Evolutionary conservation across 2,888 invertebrate species (phyloP).

Genomic region (Pollenia angustigena): DNA sequence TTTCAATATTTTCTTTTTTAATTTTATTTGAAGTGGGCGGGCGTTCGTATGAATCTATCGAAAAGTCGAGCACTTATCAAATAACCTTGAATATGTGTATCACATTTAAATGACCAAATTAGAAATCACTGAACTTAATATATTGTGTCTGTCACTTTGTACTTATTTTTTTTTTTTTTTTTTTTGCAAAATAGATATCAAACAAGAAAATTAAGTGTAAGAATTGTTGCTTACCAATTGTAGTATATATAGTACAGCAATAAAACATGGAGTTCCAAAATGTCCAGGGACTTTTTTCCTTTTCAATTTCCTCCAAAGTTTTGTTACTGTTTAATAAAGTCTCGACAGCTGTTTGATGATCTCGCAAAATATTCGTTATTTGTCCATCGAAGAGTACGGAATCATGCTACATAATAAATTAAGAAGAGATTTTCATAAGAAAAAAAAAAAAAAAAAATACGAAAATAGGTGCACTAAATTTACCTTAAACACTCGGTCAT

Average conservation of each 20-base stretch:
- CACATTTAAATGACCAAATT: conserved; percentile 9
- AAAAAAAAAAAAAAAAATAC: background rate
- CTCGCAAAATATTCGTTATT: conserved; percentile 84
- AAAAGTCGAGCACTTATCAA: conserved; percentile 29
- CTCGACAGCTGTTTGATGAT: conserved; percentile 86
- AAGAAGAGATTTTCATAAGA: background rate
- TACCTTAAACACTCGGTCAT: conserved; percentile 79
- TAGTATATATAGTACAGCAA: conserved; percentile 94
- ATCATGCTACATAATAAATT: conserved; percentile 49
- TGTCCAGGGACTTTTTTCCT: conserved; percentile 88
- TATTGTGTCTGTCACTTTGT: conserved; percentile 18
- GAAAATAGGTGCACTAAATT: background rate
- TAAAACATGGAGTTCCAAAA: conserved; percentile 95
- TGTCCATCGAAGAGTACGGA: conserved; percentile 85
- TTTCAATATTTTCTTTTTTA: conserved; percentile 13
- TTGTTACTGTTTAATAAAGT: conserved; percentile 77
- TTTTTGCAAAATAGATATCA: background rate
- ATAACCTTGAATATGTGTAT: conserved; percentile 49
- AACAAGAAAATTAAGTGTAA: background rate
- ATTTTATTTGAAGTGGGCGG: conserved; percentile 53
- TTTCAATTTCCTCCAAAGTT: conserved; percentile 76
- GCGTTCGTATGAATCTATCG: conserved; percentile 31
- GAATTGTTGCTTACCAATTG: conserved; percentile 89
- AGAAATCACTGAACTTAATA: conserved; percentile 50
- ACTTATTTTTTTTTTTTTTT: conserved; percentile 5